Evolutionary conservation across 1,140 invertebrate species (phyloP), one percentile per base, ranked within the genome.

Genomic region (Glossosoma conforme): DNA sequence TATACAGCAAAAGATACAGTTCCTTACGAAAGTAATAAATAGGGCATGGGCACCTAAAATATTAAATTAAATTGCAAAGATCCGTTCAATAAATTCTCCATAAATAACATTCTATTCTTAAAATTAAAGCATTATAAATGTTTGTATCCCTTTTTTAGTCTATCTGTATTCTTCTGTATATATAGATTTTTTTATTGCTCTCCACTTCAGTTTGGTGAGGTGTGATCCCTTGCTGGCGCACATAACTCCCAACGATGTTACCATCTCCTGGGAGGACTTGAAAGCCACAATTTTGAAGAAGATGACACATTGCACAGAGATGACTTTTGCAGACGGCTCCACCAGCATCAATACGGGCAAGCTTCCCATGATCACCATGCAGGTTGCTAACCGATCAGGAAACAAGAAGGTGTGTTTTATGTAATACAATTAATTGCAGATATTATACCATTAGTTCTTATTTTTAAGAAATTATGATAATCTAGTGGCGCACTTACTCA

Each of bases 321-420:
- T 92, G 44, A 72, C 68, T 3, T 76, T 78, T 57, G 71, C 75
- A 3, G 75, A 76, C 45, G 78, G 80, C 21, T 70, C 76, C 28
- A 77, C 75, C 28, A 65, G 79, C 36, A 65, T 88, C 4, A 79
- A 77, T 46, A 87, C 83, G 60, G 84, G 85, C 32, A 86, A 89
- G 68, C 69, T 93, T 50, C 81, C 88, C 24, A 83, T 85, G 11
- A 86, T 94, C 49, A 82, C 83, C 56, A 84, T 95, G 67, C 80
- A 79, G 9, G 81, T 93, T 2, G 82, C 80, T 11, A 84, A 82
- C n/a, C 71, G 91, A 44, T 80, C 82, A 18, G 84, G 86, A n/a
- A 91, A 91, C 63, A 96, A 96, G 67, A 94, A 93, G 77, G 89
- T 91, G 57, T 48, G 22, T 40, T 17, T 14, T 5, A 19, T 20